A percentile compares a stretch with the other conserved stretches of the same genome.
Conservation (phyloP, 1,140 invertebrate species). For the Orius laevigatus region DNA sequence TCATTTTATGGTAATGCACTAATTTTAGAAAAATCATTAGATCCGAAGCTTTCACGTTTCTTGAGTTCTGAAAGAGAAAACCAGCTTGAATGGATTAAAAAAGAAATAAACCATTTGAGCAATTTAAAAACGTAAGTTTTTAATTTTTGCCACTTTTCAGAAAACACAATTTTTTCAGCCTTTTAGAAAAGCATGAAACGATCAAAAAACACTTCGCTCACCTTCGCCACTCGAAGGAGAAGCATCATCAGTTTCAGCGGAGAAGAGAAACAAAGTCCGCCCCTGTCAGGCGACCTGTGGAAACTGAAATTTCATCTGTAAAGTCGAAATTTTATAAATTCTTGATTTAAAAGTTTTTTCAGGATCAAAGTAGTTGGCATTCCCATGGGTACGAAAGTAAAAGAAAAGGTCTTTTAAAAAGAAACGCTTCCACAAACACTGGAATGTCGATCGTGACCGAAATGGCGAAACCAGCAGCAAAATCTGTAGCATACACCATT, state of each 20-base stretch:
- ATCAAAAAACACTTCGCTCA: slow-evolving; percentile 16
- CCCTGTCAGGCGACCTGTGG: background rate
- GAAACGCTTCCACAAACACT: slow-evolving; percentile 3
- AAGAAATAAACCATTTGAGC: slow-evolving; percentile 32
- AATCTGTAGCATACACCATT: slow-evolving; percentile 10
- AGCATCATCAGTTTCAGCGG: background rate
- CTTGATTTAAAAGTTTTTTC: slow-evolving; percentile 1
- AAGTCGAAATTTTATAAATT: background rate
- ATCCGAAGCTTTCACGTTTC: slow-evolving; percentile 11
- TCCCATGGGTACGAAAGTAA: slow-evolving; percentile 11
- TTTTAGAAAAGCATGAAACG: slow-evolving; percentile 18
- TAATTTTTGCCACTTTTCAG: slow-evolving; percentile 1
- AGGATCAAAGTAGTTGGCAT: slow-evolving; percentile 5
- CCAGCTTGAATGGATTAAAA: slow-evolving; percentile 34
- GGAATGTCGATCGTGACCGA: too few relatives aligned
- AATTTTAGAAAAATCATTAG: background rate
- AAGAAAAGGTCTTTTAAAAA: slow-evolving; percentile 1
- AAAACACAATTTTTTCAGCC: slow-evolving; percentile 9
- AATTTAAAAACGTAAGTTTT: slow-evolving; percentile 30
- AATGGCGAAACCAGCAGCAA: background rate
- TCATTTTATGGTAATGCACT: background rate
- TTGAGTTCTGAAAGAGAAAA: slow-evolving; percentile 32
- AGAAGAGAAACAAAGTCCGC: too few relatives aligned
- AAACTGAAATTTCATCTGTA: background rate
- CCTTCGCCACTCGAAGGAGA: background rate